A percentile compares a stretch with the other conserved stretches of the same genome.
Conservation (phyloP, 2,113 vertebrate genomes). For the Nerophis ophidion region DNA sequence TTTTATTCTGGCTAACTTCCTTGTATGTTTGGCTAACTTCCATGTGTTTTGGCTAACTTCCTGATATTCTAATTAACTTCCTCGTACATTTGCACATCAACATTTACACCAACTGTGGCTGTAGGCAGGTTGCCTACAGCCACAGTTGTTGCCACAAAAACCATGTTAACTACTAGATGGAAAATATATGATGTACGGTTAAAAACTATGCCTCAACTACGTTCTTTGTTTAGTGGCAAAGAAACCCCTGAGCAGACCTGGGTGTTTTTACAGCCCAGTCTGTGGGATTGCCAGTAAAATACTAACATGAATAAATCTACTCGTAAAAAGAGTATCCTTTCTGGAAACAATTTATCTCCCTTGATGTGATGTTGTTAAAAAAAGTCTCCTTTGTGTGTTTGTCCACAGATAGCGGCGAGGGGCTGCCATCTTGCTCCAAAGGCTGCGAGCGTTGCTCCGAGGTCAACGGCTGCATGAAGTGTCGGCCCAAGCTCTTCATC, state of each 20-base stretch:
- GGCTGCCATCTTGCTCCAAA: conserved; percentile 85
- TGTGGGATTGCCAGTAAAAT: conserved; percentile 19
- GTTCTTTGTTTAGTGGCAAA: conserved; percentile 33
- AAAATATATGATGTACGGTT: conserved; percentile 35
- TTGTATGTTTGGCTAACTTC: too few relatives aligned
- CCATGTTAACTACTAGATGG: conserved; percentile 21
- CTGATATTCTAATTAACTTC: too few relatives aligned
- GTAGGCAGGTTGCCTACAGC: too few relatives aligned
- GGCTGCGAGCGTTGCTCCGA: conserved; percentile 95
- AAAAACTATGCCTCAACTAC: conserved; percentile 36
- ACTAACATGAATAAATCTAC: conserved; percentile 20
- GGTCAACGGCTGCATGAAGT: conserved; percentile 95
- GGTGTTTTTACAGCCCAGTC: conserved; percentile 18
- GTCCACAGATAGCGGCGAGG: conserved; percentile 83
- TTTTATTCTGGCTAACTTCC: too few relatives aligned
- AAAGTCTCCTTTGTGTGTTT: conserved; percentile 9
- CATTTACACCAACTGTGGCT: too few relatives aligned
- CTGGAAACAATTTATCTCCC: conserved; percentile 22
- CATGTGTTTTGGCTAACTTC: too few relatives aligned
- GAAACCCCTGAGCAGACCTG: conserved; percentile 10
- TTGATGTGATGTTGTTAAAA: not conserved
- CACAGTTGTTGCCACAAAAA: too few relatives aligned
- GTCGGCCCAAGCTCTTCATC: conserved; percentile 94
- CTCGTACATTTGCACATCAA: not conserved
- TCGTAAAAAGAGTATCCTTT: conserved; percentile 20